Evolutionary conservation across 2,113 vertebrate genomes (phyloP).

Genomic region (Rhineura floridana): DNA sequence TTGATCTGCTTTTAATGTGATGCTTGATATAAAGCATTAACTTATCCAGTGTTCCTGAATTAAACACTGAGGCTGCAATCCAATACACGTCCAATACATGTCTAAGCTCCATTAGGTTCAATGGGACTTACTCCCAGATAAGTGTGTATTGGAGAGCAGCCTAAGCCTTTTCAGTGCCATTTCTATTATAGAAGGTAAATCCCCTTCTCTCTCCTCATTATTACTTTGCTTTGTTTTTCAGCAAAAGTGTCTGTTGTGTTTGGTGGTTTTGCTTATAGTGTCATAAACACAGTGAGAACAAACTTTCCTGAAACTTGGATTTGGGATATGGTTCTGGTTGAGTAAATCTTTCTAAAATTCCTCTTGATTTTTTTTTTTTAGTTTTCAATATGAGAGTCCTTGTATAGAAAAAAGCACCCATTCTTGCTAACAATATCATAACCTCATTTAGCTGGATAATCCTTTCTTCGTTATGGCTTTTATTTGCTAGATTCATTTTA

Average conservation of each 20-base stretch:
- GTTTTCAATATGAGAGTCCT: background rate
- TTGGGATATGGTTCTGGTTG: slow-evolving; percentile 78
- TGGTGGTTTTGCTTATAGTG: background rate
- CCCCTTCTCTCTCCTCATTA: background rate
- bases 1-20: background rate
- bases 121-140: too few species aligned
- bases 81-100: too few species aligned
- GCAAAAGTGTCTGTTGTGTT: rapidly evolving
- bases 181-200: background rate
- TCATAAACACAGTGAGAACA: slow-evolving; percentile 66
- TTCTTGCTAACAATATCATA: background rate
- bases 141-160: too few species aligned
- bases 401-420: background rate
- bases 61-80: too few species aligned
- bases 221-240: background rate
- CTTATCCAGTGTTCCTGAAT: background rate
- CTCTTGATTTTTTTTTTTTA: background rate
- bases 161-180: too few species aligned
- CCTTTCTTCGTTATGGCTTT: background rate
- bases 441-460: background rate
- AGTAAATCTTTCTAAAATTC: slow-evolving; percentile 73
- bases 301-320: slow-evolving; percentile 90
- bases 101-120: too few species aligned
- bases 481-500: background rate
- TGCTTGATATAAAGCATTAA: background rate